Conservation (phyloP, 1,140 invertebrate species). For the Sogatella furcifera region DNA sequence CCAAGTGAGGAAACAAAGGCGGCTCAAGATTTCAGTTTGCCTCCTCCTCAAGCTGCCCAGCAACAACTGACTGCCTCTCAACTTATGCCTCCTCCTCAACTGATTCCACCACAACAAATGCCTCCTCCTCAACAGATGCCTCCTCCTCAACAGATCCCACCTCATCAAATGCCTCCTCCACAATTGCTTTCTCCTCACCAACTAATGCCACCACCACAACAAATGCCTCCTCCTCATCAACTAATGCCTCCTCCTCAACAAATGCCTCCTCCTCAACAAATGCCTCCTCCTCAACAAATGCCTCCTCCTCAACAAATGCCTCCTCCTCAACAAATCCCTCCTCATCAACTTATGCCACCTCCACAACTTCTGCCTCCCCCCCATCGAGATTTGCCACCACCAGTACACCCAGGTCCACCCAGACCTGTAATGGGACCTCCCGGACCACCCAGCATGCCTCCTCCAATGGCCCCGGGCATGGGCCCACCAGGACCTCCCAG, state of each 20-base stretch:
- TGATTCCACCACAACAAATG: background rate
- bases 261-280: background rate
- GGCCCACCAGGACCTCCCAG: background rate
- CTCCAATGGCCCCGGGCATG: background rate
- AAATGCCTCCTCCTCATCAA: background rate
- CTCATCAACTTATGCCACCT: conserved; percentile 16
- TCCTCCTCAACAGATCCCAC: no score
- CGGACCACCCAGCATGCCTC: background rate
- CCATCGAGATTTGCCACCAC: conserved; percentile 18
- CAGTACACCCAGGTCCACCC: conserved; percentile 16
- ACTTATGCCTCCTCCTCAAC: background rate
- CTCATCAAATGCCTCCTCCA: background rate
- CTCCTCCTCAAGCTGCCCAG: no score
- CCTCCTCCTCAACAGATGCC: background rate
- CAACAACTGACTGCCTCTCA: background rate
- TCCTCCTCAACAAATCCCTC: background rate
- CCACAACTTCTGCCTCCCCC: conserved; percentile 1
- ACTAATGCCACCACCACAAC: background rate
- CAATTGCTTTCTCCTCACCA: background rate
- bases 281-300: background rate
- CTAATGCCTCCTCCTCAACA: background rate
- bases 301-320: background rate
- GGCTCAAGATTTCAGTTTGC: background rate
- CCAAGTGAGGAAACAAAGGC: background rate
- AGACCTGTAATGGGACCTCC: background rate